These are phyloP conservation scores for Sepioteuthis lessoniana DNA, from an alignment of 2,888 invertebrate species.

Conservation along the genomic window DNA sequence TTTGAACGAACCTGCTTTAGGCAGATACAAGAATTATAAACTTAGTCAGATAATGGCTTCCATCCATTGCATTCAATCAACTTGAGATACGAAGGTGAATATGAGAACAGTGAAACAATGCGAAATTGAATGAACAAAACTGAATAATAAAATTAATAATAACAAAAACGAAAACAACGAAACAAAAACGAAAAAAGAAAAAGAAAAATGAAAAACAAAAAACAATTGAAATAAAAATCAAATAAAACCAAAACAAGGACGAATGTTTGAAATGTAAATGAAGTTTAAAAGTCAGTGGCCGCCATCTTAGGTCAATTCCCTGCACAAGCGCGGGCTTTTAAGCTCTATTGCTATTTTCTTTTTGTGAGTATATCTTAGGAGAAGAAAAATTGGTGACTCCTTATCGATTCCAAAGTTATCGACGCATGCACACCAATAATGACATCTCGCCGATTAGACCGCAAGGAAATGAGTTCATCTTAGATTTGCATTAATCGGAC, in stretches of 20 bases:
- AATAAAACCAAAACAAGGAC: no score
- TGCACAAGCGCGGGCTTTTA: not conserved
- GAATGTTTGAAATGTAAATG: no score
- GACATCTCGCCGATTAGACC: not conserved
- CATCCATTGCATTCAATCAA: not conserved
- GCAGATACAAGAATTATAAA: not conserved
- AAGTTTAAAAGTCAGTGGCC: not conserved
- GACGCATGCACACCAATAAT: not conserved
- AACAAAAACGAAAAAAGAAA: not conserved
- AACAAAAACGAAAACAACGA: no score
- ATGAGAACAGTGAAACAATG: not conserved
- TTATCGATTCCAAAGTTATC: not conserved
- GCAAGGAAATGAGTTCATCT: not conserved
- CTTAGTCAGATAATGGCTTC: not conserved
- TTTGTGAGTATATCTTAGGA: not conserved
- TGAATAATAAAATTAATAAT: not conserved
- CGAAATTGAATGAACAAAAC: not conserved
- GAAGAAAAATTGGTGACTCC: not conserved
- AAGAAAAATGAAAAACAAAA: no score
- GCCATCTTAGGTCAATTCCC: not conserved
- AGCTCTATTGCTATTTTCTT: not conserved
- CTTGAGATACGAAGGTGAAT: not conserved
- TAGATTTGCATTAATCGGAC: not conserved
- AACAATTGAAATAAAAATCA: no score
- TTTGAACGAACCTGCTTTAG: not conserved